These are phyloP conservation scores for Entelurus aequoreus DNA, from an alignment of 2,113 vertebrate genomes.

Conservation along the genomic window DNA sequence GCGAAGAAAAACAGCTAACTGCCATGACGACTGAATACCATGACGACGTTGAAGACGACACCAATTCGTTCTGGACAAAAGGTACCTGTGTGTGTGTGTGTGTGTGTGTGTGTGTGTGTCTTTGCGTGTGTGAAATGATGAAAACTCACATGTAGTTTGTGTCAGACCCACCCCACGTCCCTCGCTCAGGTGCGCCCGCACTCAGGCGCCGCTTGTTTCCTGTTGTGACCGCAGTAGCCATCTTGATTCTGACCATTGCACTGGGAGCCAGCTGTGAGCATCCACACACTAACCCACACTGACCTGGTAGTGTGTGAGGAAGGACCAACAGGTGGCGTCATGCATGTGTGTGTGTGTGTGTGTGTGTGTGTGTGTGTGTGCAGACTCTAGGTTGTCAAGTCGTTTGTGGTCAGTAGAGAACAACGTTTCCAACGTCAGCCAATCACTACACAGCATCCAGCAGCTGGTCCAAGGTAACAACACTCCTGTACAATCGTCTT, in stretches of 20 bases:
- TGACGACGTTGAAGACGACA: neutral
- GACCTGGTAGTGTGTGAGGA: neutral
- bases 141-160: constrained; percentile 2
- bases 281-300: neutral
- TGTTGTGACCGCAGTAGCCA: constrained; percentile 18
- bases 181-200: constrained; percentile 17
- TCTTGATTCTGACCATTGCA: constrained; percentile 58
- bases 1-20: neutral
- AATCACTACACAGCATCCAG: neutral
- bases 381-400: neutral
- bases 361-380: neutral
- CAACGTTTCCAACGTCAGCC: constrained; percentile 25
- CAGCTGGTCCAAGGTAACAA: constrained; percentile 26
- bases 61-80: constrained; percentile 11
- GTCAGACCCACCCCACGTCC: constrained; percentile 23
- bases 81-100: neutral
- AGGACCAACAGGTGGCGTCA: neutral
- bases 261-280: constrained; percentile 53
- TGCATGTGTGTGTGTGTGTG: neutral
- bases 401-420: constrained; percentile 25
- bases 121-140: neutral
- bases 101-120: neutral
- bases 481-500: no score
- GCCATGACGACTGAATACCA: constrained; percentile 14
- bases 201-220: constrained; percentile 41